Base-by-base conservation (phyloP, 2,113 vertebrate species). In the Sapayoa aenigma region DNA sequence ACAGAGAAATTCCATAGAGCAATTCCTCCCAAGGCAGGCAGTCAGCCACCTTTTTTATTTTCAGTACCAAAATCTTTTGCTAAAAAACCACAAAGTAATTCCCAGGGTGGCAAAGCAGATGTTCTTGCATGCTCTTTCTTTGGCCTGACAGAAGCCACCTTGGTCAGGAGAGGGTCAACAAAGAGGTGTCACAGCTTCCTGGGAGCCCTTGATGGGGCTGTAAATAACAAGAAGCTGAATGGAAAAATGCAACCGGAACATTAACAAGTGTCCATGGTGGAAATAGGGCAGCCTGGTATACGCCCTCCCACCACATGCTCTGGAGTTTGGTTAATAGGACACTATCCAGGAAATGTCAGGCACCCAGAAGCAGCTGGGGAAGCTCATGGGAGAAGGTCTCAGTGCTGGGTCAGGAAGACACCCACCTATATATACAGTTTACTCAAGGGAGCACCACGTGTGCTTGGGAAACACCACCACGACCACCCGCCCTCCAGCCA, bases 391-490 rank as follows among this genome's bases (percentile, higher is more conserved):
- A 75, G 31, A 62, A 82, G 14, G 74, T 41, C 52, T 59, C 23
- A 7, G 47, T 59, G 56, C 50, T 66, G 42, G 30, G 86, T 74
- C 13, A 78, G 35, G 23, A 25, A 66, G 53, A 60, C 12, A 53
- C 15, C 25, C 33, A 46, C 47, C 31, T 7, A 3, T 30, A 37
- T 7, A 3, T 30, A 37, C 6, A 44, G 23, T 31, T 41, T 42
- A 41, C 23, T 68, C 25, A 50, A 16, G 23, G 25, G 28, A 88
- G 30, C 5, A 27, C 15, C 24, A 44, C 3, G 0, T 0, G 3
- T 11, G 24, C 44, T 9, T n/a, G 16, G 37, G 46, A 20, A 80
- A 77, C 0, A 0, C 20, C 39, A 56, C 37, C 31, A 14, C 3
- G 3, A 27, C 11, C 41, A n/a, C 17, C 8, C 9, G 6, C 18